Percentiles rank a stretch among this genome's conserved stretches.
phyloP scores from a whole-genome alignment of 2,888 invertebrate species.

The Mystacides longicornis region DNA sequence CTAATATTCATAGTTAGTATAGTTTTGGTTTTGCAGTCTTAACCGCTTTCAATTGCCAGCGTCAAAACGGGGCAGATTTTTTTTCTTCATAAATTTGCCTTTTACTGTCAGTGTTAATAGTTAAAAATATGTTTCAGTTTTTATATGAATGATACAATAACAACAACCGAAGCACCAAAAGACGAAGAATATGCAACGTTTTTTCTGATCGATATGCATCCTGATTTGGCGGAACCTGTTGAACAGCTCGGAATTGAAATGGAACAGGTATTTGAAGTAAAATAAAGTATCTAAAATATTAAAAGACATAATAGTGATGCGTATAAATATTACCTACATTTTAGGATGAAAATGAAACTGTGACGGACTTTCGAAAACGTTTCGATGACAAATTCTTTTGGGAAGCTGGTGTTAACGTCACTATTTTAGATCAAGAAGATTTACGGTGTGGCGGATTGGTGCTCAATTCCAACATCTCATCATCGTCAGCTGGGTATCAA shows the following conservation, averaged over 20 bases:
- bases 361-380: slow-evolving; percentile 65
- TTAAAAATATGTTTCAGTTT: too few relatives aligned
- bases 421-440: slow-evolving; percentile 66
- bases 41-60: too few relatives aligned
- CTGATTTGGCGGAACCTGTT: slow-evolving; percentile 64
- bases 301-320: background rate
- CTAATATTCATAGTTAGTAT: too few relatives aligned
- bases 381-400: slow-evolving; percentile 59
- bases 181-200: slow-evolving; percentile 44
- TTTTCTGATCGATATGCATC: slow-evolving; percentile 63
- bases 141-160: slow-evolving; percentile 8
- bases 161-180: slow-evolving; percentile 34
- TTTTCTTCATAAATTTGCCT: too few relatives aligned
- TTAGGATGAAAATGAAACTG: slow-evolving; percentile 62
- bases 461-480: slow-evolving; percentile 57
- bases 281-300: background rate
- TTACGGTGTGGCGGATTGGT: slow-evolving; percentile 69
- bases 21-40: too few relatives aligned
- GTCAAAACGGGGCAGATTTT: too few relatives aligned
- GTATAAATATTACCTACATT: background rate
- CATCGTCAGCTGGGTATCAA: slow-evolving; percentile 47
- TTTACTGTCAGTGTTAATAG: too few relatives aligned
- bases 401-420: slow-evolving; percentile 63
- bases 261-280: slow-evolving; percentile 42
- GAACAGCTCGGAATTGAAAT: slow-evolving; percentile 72